Base-by-base conservation (phyloP, 30 jellyfish, hydroid and myxozoan genomes). In the Hydractinia echinata region DNA sequence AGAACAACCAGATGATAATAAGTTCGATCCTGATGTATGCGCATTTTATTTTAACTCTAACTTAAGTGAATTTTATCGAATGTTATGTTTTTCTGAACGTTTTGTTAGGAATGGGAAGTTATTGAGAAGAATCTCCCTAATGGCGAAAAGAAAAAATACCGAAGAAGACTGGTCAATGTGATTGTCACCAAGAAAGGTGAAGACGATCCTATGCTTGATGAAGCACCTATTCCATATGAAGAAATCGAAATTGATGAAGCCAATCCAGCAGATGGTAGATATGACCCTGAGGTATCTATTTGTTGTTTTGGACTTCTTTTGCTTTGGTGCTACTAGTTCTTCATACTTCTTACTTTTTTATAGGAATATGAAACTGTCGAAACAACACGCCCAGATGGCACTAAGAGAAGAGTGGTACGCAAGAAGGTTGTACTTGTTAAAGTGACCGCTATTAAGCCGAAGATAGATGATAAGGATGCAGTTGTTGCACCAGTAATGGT, bases 121-220 rank as follows among this genome's bases (percentile, higher is more conserved):
- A 4, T 74, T 74, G 83, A n/a, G n/a, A 30, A 74, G 54, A 55
- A 66, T n/a, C 77, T 84, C 52, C 94, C 92, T 6, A 92, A 89
- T 85, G 95, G 95, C 81, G 49, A 91, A 44, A 85, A 54, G 83
- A 89, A 81, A 58, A 64, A 88, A 69, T 68, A 69, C 82, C 16
- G 97, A 51, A 70, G 95, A 11, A 95, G 97, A 4, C 76, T 89
- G 44, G 15, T 58, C 18, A 76, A 13, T 58, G 30, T 18, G 83
- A 73, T 16, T 73, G 3, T 51, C 55, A 58, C 69, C 3, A 58
- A 11, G 69, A 18, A 58, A 58, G 44, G 19, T 58, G 69, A 58
- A 58, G 19, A 58, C 69, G 15, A 11, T 58, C 69, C 19, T 58
- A 11, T 13, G 15, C 69, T 11, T 13, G 19, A 18, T 18, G n/a